A percentile compares a stretch with the other conserved stretches of the same genome.
Conservation (phyloP, 2,113 vertebrate species). For the Oryctolagus cuniculus region DNA sequence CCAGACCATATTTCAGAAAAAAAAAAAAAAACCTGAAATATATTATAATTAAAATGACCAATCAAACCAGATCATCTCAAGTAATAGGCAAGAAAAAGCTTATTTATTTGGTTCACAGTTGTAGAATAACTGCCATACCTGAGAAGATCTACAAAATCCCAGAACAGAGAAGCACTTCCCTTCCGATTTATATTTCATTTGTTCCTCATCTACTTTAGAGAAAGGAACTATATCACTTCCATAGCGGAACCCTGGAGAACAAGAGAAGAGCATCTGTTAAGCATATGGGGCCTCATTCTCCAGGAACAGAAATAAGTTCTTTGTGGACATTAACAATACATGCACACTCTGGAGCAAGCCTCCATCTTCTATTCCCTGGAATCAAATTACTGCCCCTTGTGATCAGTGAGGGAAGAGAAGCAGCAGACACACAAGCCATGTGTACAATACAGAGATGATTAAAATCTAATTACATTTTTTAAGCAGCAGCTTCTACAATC, state of each 20-base stretch:
- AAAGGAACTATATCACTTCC: slow-evolving; percentile 98
- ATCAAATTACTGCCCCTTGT: slow-evolving; percentile 77
- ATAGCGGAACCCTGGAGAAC: slow-evolving; percentile 93
- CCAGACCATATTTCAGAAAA: neutral
- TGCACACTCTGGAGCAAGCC: slow-evolving; percentile 62
- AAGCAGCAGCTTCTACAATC: slow-evolving; percentile 64
- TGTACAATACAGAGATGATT: neutral
- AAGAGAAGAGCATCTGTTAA: slow-evolving; percentile 82
- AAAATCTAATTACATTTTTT: slow-evolving; percentile 71
- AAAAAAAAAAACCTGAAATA: neutral
- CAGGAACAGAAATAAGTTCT: slow-evolving; percentile 71
- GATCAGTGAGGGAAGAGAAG: slow-evolving; percentile 65
- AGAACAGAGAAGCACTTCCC: slow-evolving; percentile 96
- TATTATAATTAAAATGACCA: slow-evolving; percentile 37
- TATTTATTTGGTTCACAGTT: slow-evolving; percentile 16
- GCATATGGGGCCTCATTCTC: slow-evolving; percentile 77
- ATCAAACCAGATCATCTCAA: slow-evolving; percentile 26
- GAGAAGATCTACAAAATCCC: slow-evolving; percentile 93
- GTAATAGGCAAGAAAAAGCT: neutral
- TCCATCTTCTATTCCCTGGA: slow-evolving; percentile 56
- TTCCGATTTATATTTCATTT: slow-evolving; percentile 97
- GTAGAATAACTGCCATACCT: slow-evolving; percentile 85
- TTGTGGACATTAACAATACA: slow-evolving; percentile 81
- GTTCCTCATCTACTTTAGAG: slow-evolving; percentile 97
- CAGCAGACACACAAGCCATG: slow-evolving; percentile 67